Conservation (phyloP, 2,797 vertebrate species). For the Taeniopygia guttata region DNA sequence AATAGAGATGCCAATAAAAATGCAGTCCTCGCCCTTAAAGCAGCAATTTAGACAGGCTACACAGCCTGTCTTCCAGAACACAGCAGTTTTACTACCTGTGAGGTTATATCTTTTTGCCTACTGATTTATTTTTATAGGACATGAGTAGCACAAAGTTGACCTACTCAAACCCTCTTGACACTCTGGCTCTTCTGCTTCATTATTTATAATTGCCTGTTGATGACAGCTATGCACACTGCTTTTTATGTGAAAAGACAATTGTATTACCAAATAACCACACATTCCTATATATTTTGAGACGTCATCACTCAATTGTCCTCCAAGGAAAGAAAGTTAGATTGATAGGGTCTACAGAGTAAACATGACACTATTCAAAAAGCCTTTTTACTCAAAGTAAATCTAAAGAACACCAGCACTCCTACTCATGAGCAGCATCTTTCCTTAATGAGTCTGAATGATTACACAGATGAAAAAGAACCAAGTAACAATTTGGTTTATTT, state of each 20-base stretch:
- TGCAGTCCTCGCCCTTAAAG: not conserved
- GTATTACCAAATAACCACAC: not conserved
- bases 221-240: not conserved
- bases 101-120: conserved; percentile 3
- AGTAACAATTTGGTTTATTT: not conserved
- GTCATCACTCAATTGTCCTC: not conserved
- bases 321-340: not conserved
- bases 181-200: conserved; percentile 2
- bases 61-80: conserved; percentile 12
- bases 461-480: not conserved
- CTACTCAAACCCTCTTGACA: not conserved
- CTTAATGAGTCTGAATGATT: not conserved
- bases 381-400: not conserved
- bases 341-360: not conserved
- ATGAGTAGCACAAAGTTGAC: not conserved
- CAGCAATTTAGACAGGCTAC: not conserved
- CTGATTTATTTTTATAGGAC: conserved; percentile 40
- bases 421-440: not conserved
- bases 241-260: not conserved
- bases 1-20: not conserved
- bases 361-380: not conserved
- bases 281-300: not conserved
- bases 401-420: not conserved
- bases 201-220: not conserved
- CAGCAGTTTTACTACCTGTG: not conserved